Base-by-base conservation (phyloP, 2,797 vertebrate species). In the Rhinophrynus dorsalis region DNA sequence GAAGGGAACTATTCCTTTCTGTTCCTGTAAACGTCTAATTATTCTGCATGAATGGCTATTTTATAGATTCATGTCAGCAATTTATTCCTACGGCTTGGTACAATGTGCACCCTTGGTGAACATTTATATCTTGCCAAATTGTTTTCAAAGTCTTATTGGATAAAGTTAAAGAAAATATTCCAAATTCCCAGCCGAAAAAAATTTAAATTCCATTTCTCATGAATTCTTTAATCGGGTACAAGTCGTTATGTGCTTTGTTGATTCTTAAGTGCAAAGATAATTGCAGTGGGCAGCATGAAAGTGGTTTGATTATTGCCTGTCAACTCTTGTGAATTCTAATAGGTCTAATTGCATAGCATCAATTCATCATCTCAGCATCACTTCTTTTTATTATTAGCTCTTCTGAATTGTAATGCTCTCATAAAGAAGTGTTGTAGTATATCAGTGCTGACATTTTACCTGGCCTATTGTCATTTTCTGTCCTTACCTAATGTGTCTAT, bases 231-330 rank as follows among this genome's bases (percentile, higher is more conserved):
- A 94, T 93, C 82, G 84, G 89, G 83, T 92, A 82, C 84, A 88
- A 92, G 88, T 93, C 89, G 93, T 95, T 94, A 94, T 90, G 88
- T 94, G 92, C 93, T 94, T 94, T 95, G 94, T 94, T 96, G 93
- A 92, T 94, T 95, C 89, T 93, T 92, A 94, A 94, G 92, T 91
- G 86, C 90, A 89, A 90, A 88, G 89, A 90, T 95, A 93, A 95
- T 95, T 96, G 88, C 89, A 87, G 86, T 88, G 90, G 90, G 90
- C 90, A 93, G 88, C 89, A 85, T 87, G 83, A 92, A 94, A 92
- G 85, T 86, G 81, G 85, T 92, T 93, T 93, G 92, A 93, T 96
- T 93, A 94, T 92, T 91, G 91, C 92, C 89, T 91, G 89, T 89
- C 85, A 76, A 89, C 90, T 90, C 90, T 84, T 84, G 84, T 91